These are phyloP conservation scores for Conus canariensis DNA, from an alignment of 2,888 invertebrate genomes.

Conservation along the genomic window DNA sequence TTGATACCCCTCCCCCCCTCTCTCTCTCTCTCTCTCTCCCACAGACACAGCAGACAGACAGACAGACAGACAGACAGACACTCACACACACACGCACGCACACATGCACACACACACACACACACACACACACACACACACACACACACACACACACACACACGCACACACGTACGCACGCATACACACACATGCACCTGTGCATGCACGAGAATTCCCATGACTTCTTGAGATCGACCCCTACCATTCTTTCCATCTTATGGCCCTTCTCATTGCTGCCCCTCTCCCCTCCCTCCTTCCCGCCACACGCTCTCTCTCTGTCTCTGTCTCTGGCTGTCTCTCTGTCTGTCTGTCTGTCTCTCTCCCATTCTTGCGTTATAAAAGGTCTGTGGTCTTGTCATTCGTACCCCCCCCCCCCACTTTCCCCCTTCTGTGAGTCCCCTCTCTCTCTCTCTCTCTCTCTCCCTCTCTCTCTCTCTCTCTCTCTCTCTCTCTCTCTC, in stretches of 20 bases:
- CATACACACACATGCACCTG: not conserved
- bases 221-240: not conserved
- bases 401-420: not conserved
- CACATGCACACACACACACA: not conserved
- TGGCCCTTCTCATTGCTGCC: not conserved
- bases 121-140: conserved; percentile 14
- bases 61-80: not conserved
- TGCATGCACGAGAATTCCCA: not conserved
- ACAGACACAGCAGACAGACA: not conserved
- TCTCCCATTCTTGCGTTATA: not conserved
- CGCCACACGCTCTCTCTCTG: not conserved
- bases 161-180: not conserved
- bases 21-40: not conserved
- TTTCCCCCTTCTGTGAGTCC: not conserved
- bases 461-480: too few species aligned
- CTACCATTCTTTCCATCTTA: not conserved
- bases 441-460: too few species aligned
- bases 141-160: not conserved
- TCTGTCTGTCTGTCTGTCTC: not conserved
- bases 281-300: not conserved
- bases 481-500: too few species aligned
- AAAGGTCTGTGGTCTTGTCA: too few species aligned
- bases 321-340: not conserved
- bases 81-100: not conserved
- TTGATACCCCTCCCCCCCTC: not conserved